Percentiles rank a stretch among this genome's conserved stretches.
phyloP scores from a whole-genome alignment of 2,888 invertebrate genomes.

The Oasisia sp. region DNA sequence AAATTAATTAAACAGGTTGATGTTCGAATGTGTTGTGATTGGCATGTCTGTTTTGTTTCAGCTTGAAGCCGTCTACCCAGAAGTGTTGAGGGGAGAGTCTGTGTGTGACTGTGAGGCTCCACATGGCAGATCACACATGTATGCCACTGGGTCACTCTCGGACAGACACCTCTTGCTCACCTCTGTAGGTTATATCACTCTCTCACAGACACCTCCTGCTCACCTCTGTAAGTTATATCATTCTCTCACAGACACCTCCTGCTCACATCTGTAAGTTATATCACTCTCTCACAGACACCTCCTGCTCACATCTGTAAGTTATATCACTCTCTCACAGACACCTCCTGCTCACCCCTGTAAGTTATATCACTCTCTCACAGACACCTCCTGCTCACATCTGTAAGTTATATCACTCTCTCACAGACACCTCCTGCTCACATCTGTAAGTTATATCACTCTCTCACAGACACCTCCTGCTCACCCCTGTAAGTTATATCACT shows the following conservation, averaged over 20 bases:
- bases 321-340: too few relatives aligned
- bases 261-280: too few relatives aligned
- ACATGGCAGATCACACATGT: neutral
- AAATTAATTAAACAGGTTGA: neutral
- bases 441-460: neutral
- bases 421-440: too few relatives aligned
- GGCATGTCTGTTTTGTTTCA: neutral
- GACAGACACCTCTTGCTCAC: slow-evolving; percentile 23
- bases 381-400: too few relatives aligned
- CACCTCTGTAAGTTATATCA: neutral
- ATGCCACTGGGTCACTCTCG: slow-evolving; percentile 8
- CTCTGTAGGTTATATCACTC: slow-evolving; percentile 13
- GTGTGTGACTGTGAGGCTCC: neutral
- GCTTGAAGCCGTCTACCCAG: neutral
- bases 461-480: slow-evolving; percentile 18
- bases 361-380: too few relatives aligned
- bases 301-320: too few relatives aligned
- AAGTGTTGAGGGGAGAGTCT: neutral
- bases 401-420: too few relatives aligned
- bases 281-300: too few relatives aligned
- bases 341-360: too few relatives aligned
- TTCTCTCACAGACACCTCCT: too few relatives aligned
- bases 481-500: neutral
- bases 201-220: too few relatives aligned
- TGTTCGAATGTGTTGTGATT: neutral